Base-by-base conservation (phyloP, 2,113 vertebrate genomes). In the Buteo buteo region DNA sequence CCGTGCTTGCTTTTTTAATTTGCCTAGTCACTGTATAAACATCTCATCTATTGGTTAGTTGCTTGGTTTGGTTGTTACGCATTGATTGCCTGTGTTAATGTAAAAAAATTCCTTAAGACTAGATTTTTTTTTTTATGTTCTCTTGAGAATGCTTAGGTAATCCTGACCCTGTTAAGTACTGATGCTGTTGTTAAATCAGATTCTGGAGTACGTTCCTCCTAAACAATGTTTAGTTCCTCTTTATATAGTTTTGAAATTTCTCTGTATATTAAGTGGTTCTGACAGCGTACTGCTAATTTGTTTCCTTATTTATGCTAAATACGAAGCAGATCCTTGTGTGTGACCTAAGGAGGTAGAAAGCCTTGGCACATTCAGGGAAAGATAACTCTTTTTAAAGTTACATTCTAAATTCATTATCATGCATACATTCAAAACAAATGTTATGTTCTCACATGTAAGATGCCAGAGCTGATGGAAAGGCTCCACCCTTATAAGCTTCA, bases 371-470 rank as follows among this genome's bases (percentile, higher is more conserved):
- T 5, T 19, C 8, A 21, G 57, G 62, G 11, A 19, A 79, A 14
- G 2, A 14, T 5, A 59, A 66, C 1, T 13, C 7, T 54, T 55
- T 67, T 9, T 0, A 12, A 55, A 59, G 6, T 22, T 34, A 3
- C 2, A 3, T 36, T 66, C n/a, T 34, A 40, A 58, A 34, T 50
- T 31, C 9, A 11, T 40, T 72, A 10, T 26, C 8, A 5, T 16
- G 6, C 25, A 52, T 64, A 16, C 31, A 9, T 59, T 34, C 11
- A 26, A 52, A 77, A 16, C 1, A 17, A 58, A 57, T 14, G 15
- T 62, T 26, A 2, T 4, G 1, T 11, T 70, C 25, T 16, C 42
- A 64, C 9, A 2, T 2, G 4, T 44, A 6, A 50, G 14, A 34
- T 22, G 16, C 28, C 49, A 83, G 40, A 64, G 9, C 7, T 57